phyloP scores from a whole-genome alignment of 2,888 invertebrate species.

The Fissipunctia ypsillon region DNA sequence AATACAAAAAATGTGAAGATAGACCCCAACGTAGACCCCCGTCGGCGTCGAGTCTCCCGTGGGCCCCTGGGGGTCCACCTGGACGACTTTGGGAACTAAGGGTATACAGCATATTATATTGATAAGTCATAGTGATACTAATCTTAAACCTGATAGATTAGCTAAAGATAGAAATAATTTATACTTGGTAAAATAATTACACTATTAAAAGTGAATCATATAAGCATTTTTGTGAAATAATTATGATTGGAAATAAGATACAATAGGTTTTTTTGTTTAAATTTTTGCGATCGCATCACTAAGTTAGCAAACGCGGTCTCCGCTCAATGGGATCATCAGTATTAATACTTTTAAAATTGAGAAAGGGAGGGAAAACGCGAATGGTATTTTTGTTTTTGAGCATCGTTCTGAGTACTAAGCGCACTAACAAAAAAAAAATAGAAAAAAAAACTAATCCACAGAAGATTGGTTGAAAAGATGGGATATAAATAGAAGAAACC shows the following conservation, averaged over 20 bases:
- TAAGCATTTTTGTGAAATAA: constrained; percentile 16
- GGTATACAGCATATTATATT: constrained; percentile 19
- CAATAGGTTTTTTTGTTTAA: too few relatives aligned
- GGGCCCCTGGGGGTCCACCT: too few relatives aligned
- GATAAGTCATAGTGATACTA: constrained; percentile 19
- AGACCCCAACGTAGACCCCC: too few relatives aligned
- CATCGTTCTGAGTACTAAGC: not conserved
- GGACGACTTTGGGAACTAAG: too few relatives aligned
- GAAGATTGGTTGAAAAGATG: not conserved
- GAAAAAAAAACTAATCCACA: not conserved
- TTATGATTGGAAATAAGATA: not conserved
- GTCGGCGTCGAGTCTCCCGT: too few relatives aligned
- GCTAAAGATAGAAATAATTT: constrained; percentile 17
- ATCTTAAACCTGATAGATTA: constrained; percentile 22
- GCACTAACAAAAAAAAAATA: not conserved
- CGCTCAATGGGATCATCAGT: too few relatives aligned
- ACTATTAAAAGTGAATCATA: constrained; percentile 4
- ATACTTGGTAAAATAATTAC: constrained; percentile 20
- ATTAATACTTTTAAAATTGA: too few relatives aligned
- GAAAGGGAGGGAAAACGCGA: too few relatives aligned
- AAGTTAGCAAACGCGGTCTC: too few relatives aligned
- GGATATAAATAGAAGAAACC: not conserved
- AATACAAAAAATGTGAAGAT: too few relatives aligned
- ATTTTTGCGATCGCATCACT: too few relatives aligned
- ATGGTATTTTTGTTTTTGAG: not conserved